Percentiles rank a stretch among this genome's conserved stretches.
Conservation (phyloP, 2,113 vertebrate species). For the Hippoglossus stenolepis region DNA sequence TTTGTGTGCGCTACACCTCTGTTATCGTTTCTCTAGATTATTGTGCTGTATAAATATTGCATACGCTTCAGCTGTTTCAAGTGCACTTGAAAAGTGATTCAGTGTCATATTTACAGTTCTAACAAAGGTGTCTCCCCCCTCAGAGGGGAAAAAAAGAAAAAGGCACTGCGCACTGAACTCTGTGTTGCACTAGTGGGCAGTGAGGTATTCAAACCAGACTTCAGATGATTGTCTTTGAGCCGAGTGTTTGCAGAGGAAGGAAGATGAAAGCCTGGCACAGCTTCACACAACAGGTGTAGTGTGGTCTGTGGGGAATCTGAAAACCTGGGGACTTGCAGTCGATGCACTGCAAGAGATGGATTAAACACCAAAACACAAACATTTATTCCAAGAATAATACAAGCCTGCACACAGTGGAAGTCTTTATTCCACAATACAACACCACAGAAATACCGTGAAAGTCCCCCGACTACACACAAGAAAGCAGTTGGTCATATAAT, state of each 20-base stretch:
- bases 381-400: conserved; percentile 11
- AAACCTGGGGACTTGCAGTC: conserved; percentile 34
- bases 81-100: conserved; percentile 23
- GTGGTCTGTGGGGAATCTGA: conserved; percentile 46
- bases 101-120: conserved; percentile 46
- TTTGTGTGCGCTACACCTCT: conserved; percentile 28
- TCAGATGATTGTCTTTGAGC: conserved; percentile 32
- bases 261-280: conserved; percentile 54
- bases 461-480: background rate
- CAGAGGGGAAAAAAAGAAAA: background rate
- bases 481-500: background rate
- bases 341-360: conserved; percentile 46
- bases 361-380: conserved; percentile 40
- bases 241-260: conserved; percentile 32
- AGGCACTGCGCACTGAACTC: conserved; percentile 7
- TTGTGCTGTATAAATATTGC: conserved; percentile 40
- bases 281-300: conserved; percentile 58
- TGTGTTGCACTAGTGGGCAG: background rate
- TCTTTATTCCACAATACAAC: background rate
- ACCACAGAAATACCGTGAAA: background rate
- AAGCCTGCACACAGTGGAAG: background rate
- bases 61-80: conserved; percentile 18
- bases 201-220: conserved; percentile 24
- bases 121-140: background rate
- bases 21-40: conserved; percentile 37